Evolutionary conservation across 2,113 vertebrate genomes (phyloP), one percentile per base, ranked within the genome.

Genomic region (Atherinomorus stipes): DNA sequence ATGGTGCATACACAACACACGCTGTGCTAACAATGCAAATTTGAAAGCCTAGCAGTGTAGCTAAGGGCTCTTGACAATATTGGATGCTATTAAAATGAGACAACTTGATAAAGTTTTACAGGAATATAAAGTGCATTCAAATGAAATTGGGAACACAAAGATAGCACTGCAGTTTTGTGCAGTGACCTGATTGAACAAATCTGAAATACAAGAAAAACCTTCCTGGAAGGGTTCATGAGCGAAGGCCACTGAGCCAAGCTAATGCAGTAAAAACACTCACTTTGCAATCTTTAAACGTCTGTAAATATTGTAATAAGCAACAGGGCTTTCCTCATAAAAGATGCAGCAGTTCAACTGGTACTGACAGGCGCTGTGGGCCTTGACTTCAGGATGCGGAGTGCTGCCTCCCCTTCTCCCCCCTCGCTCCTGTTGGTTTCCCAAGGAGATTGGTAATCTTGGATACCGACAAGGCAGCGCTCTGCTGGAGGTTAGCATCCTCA

Each of bases 301-400:
- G 90, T 90, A 91, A 90, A 92, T 88, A 90, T 91, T 92, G 87
- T 92, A 92, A 92, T 91, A 92, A 91, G 84, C 87, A 92, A 92
- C 84, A 85, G 85, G 84, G 75, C 76, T 84, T 84, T 84, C 70
- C 89, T 93, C 86, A 92, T 91, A 81, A 93, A 94, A 93, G 88
- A 93, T 91, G 90, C 92, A 93, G 78, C 80, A 89, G 88, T 83
- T 92, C 86, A 88, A 85, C 81, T 73, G 85, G 64, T 81, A 80
- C 88, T 92, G 92, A 91, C 90, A 90, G 89, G 81, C 85, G 83
- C 91, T 87, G 71, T 86, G 86, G 88, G 84, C 88, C 85, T 81
- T 82, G 91, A 90, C 89, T 90, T 85, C 85, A 80, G 74, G 80
- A 87, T 86, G 85, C 89, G 81, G 80, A 84, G 74, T 9, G 64